Evolutionary conservation across 2,888 invertebrate genomes (phyloP), one percentile per base, ranked within the genome.

Genomic region (Limnephilus rhombicus): DNA sequence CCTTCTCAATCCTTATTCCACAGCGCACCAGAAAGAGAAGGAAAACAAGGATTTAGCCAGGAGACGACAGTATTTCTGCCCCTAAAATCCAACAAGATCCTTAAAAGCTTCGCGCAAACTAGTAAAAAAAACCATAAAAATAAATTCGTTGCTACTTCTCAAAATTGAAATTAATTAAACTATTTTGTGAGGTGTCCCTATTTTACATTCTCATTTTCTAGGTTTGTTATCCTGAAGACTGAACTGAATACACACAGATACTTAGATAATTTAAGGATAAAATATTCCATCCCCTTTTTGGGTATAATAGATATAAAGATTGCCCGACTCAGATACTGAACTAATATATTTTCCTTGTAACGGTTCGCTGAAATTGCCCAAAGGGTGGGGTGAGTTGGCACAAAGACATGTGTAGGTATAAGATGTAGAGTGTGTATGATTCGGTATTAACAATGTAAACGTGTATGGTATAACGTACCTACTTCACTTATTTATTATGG

Each of bases 241-340:
- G 85, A 34, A 85, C 91, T 83, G 88, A 53, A 85, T 80, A 90
- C 83, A 83, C 83, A 91, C 92, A 89, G 87, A 92, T 90, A 92
- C 92, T 92, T 89, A 90, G 93, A 93, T 92, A 92, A 93, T 93
- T 92, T 93, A 92, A 92, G 92, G 92, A 93, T 93, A 92, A 93
- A 93, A 93, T 93, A 92, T 93, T 92, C 93, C 90, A 89, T 90
- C 92, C 93, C 93, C 91, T 91, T 87, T 92, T 89, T 81, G 93
- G 89, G 91, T 92, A 92, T 93, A 93, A 93, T 93, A 93, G 93
- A 93, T 93, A 93, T 93, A 93, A 93, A 93, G 93, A 93, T 93
- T 91, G 93, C 87, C 81, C 80, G 90, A 91, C 90, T 93, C 91
- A 92, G 93, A 93, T 93, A 93, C 88, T 85, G 85, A 90, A 82